A percentile compares a stretch with the other conserved stretches of the same genome.
phyloP scores from a whole-genome alignment of 2,888 invertebrate species.

The Tiliacea aurago region DNA sequence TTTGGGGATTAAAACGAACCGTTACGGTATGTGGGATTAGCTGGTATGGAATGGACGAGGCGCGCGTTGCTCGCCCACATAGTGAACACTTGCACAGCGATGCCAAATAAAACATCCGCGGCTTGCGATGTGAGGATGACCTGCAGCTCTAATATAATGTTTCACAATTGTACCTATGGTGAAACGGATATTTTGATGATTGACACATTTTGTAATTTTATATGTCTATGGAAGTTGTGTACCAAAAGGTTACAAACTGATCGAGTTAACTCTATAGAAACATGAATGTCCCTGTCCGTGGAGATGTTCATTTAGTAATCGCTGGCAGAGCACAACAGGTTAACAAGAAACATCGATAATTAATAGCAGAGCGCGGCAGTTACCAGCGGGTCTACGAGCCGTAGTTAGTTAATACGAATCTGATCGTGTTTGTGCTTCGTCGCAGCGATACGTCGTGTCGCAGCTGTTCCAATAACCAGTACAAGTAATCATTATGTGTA shows the following conservation, averaged over 20 bases:
- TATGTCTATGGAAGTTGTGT: too few species aligned
- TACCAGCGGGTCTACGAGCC: background rate
- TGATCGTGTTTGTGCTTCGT: background rate
- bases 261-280: background rate
- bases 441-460: background rate
- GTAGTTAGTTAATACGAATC: background rate
- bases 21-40: constrained; percentile 20
- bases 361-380: constrained; percentile 7
- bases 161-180: background rate
- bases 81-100: background rate
- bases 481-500: background rate
- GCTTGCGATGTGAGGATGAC: background rate
- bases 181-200: background rate
- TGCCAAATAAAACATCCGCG: background rate
- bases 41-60: background rate
- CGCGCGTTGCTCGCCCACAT: background rate
- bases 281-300: background rate
- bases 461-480: constrained; percentile 5
- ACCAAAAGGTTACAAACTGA: too few species aligned
- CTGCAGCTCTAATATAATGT: background rate
- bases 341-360: constrained; percentile 39
- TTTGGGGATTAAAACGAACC: constrained; percentile 17
- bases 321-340: constrained; percentile 41
- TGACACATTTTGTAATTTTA: too few species aligned
- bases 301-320: constrained; percentile 34